These are phyloP conservation scores for Entomobrya multifasciata DNA, from an alignment of 2,888 invertebrate species.

Conservation along the genomic window DNA sequence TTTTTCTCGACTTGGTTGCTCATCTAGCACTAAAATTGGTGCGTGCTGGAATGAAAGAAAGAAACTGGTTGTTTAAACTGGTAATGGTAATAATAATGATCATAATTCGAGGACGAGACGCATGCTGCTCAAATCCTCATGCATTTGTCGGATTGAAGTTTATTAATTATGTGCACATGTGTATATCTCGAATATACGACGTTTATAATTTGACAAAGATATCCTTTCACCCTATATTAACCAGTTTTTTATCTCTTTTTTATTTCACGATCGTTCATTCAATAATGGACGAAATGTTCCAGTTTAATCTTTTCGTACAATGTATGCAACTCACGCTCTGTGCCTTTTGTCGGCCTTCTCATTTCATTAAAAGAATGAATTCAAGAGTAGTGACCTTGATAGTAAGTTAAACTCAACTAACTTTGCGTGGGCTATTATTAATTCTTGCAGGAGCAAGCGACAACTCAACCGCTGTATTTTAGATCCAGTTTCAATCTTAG, in stretches of 20 bases:
- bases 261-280: background rate
- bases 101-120: background rate
- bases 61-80: background rate
- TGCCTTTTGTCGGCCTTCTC: conserved; percentile 40
- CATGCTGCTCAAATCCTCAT: background rate
- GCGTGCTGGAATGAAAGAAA: background rate
- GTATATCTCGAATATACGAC: background rate
- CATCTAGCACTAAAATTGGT: background rate
- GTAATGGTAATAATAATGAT: background rate
- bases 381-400: conserved; percentile 32
- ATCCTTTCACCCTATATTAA: background rate
- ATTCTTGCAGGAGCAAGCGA: background rate
- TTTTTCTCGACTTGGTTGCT: background rate
- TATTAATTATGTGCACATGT: background rate
- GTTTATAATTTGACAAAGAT: conserved; percentile 12
- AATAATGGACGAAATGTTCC: background rate
- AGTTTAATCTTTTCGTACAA: background rate
- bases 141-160: background rate
- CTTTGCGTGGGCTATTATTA: background rate
- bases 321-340: background rate
- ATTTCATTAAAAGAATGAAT: conserved; percentile 24
- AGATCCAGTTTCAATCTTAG: background rate
- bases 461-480: background rate
- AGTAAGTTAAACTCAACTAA: background rate
- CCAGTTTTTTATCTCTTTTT: background rate